Conservation (phyloP, 2,888 invertebrate genomes). For the Bursaphelenchus okinawaensis region DNA sequence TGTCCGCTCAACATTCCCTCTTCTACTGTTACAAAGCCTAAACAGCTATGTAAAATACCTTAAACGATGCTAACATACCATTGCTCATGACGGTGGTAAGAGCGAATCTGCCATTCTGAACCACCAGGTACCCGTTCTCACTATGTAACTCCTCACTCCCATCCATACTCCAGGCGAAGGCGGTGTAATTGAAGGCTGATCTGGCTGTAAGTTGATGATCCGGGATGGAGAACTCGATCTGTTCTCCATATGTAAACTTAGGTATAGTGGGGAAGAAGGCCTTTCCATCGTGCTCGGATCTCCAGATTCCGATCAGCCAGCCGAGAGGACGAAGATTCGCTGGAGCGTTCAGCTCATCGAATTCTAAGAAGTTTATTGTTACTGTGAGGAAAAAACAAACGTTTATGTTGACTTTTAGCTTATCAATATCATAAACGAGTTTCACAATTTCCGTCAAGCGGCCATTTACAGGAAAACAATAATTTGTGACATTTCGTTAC, state of each 20-base stretch:
- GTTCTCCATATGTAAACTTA: slow-evolving; percentile 57
- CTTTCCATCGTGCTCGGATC: slow-evolving; percentile 56
- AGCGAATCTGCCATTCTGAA: slow-evolving; percentile 45
- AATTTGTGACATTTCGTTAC: too few relatives aligned
- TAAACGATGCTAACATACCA: slow-evolving; percentile 22
- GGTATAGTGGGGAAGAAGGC: slow-evolving; percentile 46
- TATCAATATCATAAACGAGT: too few relatives aligned
- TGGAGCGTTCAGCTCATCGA: slow-evolving; percentile 43
- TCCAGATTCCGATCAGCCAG: slow-evolving; percentile 56
- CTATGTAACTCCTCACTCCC: slow-evolving; percentile 54
- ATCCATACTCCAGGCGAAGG: slow-evolving; percentile 57
- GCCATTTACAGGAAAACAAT: too few relatives aligned
- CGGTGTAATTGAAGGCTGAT: slow-evolving; percentile 55
- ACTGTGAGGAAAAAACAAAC: too few relatives aligned
- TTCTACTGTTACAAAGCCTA: slow-evolving; percentile 55
- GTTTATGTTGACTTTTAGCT: too few relatives aligned
- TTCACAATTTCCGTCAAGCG: too few relatives aligned
- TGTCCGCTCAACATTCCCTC: slow-evolving; percentile 46
- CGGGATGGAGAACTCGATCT: slow-evolving; percentile 52
- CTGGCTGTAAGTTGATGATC: slow-evolving; percentile 35
- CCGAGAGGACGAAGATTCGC: slow-evolving; percentile 42
- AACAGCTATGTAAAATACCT: slow-evolving; percentile 8
- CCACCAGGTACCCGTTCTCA: slow-evolving; percentile 53
- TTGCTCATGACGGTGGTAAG: slow-evolving; percentile 49
- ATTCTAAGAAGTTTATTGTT: too few relatives aligned